Conservation (phyloP, 1,140 invertebrate genomes). For the Drosophila repleta region DNA sequence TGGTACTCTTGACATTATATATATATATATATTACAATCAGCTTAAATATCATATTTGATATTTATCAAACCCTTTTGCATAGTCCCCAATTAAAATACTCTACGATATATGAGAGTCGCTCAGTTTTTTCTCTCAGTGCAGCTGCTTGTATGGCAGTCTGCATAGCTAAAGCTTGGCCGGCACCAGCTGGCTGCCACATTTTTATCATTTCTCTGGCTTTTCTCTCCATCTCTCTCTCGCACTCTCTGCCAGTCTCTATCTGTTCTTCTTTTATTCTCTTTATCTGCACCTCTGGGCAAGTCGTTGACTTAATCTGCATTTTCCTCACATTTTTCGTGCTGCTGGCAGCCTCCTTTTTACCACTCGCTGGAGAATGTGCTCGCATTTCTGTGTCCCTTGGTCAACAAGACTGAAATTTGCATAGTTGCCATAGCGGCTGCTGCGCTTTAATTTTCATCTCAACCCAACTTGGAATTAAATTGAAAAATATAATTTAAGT, state of each 20-base stretch:
- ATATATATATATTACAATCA: too few species aligned
- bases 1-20: too few species aligned
- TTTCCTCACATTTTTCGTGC: constrained; percentile 37
- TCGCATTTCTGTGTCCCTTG: constrained; percentile 29
- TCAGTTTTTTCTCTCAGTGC: not conserved
- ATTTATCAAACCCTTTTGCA: too few species aligned
- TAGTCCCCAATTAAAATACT: too few species aligned
- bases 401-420: constrained; percentile 47
- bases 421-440: constrained; percentile 35
- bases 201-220: constrained; percentile 37
- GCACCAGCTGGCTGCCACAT: constrained; percentile 39
- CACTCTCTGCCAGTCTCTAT: not conserved
- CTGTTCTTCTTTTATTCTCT: not conserved
- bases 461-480: not conserved
- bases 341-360: constrained; percentile 16
- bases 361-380: constrained; percentile 19
- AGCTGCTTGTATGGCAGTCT: constrained; percentile 13
- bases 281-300: constrained; percentile 23
- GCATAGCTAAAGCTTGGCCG: constrained; percentile 10
- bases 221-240: not conserved
- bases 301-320: constrained; percentile 75
- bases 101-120: not conserved
- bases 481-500: not conserved
- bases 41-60: too few species aligned
- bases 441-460: constrained; percentile 12